phyloP scores from a whole-genome alignment of 2,888 invertebrate genomes.

The Meta bourneti region DNA sequence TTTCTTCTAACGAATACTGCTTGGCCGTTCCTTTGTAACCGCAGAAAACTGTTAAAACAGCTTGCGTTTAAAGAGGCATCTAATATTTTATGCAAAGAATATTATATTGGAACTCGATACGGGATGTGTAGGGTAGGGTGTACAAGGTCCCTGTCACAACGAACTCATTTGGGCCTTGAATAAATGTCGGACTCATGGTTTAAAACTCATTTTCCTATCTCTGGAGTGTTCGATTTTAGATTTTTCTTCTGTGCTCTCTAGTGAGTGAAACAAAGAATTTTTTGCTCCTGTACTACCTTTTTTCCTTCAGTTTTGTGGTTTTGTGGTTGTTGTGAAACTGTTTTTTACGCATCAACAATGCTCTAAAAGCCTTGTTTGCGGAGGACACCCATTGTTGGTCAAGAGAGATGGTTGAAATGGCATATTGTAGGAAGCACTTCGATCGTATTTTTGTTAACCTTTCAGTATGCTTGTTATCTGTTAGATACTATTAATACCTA shows the following conservation, averaged over 20 bases:
- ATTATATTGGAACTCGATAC: slow-evolving; percentile 73
- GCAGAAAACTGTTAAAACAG: slow-evolving; percentile 68
- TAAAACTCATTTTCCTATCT: slow-evolving; percentile 65
- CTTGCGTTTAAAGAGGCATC: slow-evolving; percentile 70
- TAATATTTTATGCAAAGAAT: slow-evolving; percentile 74
- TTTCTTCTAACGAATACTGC: background rate
- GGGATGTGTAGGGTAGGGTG: background rate
- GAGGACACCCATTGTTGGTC: background rate
- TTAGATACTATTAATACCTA: no score
- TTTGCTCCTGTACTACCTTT: background rate
- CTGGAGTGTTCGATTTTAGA: slow-evolving; percentile 59
- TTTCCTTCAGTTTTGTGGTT: background rate
- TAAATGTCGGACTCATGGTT: slow-evolving; percentile 64
- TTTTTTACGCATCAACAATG: background rate
- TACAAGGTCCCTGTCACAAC: slow-evolving; percentile 13
- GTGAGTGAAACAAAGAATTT: background rate
- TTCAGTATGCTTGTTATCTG: no score
- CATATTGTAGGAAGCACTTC: no score
- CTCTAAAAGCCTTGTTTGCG: background rate
- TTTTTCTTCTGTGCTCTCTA: slow-evolving; percentile 43
- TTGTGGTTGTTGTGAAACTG: background rate
- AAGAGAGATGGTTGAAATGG: background rate
- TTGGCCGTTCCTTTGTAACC: slow-evolving; percentile 45
- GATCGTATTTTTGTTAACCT: no score
- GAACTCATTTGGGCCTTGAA: slow-evolving; percentile 57